phyloP scores from a whole-genome alignment of 1,140 invertebrate species.

The Nebria ingens region DNA sequence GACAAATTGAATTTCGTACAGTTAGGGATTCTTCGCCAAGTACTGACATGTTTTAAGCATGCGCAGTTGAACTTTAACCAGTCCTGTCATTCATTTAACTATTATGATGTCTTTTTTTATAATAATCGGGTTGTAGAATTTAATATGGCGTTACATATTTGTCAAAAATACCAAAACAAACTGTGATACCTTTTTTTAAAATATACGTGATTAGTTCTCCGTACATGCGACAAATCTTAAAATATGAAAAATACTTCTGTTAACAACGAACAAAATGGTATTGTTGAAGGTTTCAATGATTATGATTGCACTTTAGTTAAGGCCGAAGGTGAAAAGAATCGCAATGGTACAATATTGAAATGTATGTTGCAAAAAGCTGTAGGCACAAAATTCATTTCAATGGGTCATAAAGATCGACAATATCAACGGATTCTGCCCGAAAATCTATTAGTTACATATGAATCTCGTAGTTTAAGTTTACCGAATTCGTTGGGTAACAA shows the following conservation, averaged over 20 bases:
- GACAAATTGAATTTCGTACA: no score
- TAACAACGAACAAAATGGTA: slow-evolving; percentile 17
- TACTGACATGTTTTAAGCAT: no score
- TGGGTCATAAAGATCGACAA: slow-evolving; percentile 20
- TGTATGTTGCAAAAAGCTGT: slow-evolving; percentile 15
- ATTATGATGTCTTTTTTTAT: no score
- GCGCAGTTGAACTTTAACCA: no score
- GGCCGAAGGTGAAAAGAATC: slow-evolving; percentile 12
- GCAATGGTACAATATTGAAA: slow-evolving; percentile 10
- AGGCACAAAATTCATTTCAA: slow-evolving; percentile 18
- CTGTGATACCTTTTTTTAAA: neutral
- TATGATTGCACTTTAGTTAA: slow-evolving; percentile 13
- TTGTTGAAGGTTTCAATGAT: slow-evolving; percentile 16
- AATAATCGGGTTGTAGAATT: no score
- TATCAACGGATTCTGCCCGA: slow-evolving; percentile 18
- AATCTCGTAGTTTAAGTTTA: slow-evolving; percentile 23
- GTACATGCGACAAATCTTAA: neutral
- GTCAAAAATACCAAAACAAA: slow-evolving; percentile 3
- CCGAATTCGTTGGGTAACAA: slow-evolving; percentile 21
- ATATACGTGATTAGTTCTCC: neutral
- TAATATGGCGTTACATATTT: neutral
- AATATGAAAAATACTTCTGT: slow-evolving; percentile 18
- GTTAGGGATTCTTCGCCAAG: no score
- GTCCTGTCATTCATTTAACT: no score
- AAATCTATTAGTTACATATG: slow-evolving; percentile 17